Percentiles rank a stretch among this genome's conserved stretches.
phyloP scores from a whole-genome alignment of 2,797 vertebrate genomes.

The Microtus obscurus region DNA sequence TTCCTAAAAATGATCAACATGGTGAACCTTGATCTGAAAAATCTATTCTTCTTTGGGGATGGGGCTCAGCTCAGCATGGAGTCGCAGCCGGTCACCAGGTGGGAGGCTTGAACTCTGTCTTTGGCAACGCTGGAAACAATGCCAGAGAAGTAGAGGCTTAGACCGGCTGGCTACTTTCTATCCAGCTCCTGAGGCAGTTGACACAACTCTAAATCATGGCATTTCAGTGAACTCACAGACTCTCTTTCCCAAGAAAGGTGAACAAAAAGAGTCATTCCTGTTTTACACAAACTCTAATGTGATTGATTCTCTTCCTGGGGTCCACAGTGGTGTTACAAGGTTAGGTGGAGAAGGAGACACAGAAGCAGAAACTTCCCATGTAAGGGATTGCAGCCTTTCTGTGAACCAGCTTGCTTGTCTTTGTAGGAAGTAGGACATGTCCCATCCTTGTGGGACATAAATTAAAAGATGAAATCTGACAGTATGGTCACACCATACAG shows the following conservation, averaged over 20 bases:
- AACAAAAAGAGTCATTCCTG: neutral
- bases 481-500: neutral
- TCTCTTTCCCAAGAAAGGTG: neutral
- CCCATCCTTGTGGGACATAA: neutral
- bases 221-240: neutral
- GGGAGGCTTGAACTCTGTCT: neutral
- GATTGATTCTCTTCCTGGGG: neutral
- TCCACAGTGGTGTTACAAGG: conserved; percentile 15
- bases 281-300: conserved; percentile 28
- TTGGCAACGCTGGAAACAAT: neutral
- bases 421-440: neutral
- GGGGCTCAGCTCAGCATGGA: neutral
- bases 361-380: conserved; percentile 6
- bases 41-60: neutral
- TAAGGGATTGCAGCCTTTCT: neutral
- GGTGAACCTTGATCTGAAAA: neutral
- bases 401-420: neutral
- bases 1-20: neutral
- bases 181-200: neutral
- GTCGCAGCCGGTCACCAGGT: neutral
- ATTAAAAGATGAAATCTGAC: conserved; percentile 8
- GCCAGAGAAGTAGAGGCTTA: neutral
- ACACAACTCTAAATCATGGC: neutral
- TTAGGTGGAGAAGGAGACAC: neutral
- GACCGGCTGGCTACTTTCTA: neutral